These are phyloP conservation scores for Radopholus similis DNA, from an alignment of 1,140 invertebrate species.

Conservation along the genomic window DNA sequence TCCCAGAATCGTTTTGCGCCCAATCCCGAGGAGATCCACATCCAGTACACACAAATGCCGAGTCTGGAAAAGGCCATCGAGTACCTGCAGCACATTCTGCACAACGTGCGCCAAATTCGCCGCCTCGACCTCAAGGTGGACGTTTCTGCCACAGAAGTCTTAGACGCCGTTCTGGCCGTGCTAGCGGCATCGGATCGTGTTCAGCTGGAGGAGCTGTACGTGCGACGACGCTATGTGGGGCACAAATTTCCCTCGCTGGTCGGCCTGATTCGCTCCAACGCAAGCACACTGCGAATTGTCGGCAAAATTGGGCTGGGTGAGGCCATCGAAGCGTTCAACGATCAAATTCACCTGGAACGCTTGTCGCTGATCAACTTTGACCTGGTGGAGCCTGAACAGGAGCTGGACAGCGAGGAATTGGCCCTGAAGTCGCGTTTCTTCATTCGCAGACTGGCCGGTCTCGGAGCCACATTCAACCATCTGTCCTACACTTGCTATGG, in stretches of 20 bases:
- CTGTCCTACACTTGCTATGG: conserved; percentile 47
- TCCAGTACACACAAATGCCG: conserved; percentile 29
- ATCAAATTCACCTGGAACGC: conserved; percentile 45
- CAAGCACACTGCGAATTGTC: conserved; percentile 36
- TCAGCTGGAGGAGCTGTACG: conserved; percentile 36
- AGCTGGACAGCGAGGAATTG: conserved; percentile 24
- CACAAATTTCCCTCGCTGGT: conserved; percentile 27
- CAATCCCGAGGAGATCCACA: conserved; percentile 21
- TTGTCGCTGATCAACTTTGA: conserved; percentile 51
- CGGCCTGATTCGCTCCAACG: conserved; percentile 38
- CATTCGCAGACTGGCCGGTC: conserved; percentile 34
- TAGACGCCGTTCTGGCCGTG: conserved; percentile 16
- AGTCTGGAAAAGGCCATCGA: conserved; percentile 28
- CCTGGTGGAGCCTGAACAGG: conserved; percentile 33
- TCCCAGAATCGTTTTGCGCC: conserved; percentile 20
- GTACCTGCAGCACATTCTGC: conserved; percentile 19
- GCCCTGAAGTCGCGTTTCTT: conserved; percentile 29
- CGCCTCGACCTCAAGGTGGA: conserved; percentile 27
- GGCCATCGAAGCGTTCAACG: conserved; percentile 37
- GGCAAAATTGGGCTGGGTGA: conserved; percentile 42
- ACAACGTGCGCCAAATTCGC: conserved; percentile 6
- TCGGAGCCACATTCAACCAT: conserved; percentile 46
- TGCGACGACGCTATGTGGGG: conserved; percentile 44
- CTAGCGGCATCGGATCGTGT: not conserved
- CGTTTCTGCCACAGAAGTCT: conserved; percentile 18